These are phyloP conservation scores for Zaprionus davidi DNA, from an alignment of 1,140 invertebrate species.

Conservation along the genomic window DNA sequence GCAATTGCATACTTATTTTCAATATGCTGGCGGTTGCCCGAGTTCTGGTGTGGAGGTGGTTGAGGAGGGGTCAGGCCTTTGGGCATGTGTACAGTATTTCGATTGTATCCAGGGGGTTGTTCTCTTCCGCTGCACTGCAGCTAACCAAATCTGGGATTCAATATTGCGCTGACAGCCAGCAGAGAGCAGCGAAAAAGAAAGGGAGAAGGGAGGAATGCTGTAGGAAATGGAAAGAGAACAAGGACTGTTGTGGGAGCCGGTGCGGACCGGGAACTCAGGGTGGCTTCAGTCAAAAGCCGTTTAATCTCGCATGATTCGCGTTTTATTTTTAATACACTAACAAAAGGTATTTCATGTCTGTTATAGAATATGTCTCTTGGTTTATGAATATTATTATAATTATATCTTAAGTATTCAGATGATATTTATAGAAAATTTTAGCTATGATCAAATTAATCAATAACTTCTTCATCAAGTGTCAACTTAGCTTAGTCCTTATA, in stretches of 20 bases:
- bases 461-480: background rate
- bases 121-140: constrained; percentile 42
- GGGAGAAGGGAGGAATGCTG: background rate
- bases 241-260: background rate
- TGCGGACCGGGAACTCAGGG: background rate
- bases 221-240: background rate
- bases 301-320: constrained; percentile 46
- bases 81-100: background rate
- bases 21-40: constrained; percentile 27
- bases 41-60: background rate
- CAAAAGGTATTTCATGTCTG: background rate
- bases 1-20: constrained; percentile 35
- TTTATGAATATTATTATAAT: too few relatives aligned
- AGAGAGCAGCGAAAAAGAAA: background rate
- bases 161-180: constrained; percentile 10
- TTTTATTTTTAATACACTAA: constrained; percentile 8
- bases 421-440: too few relatives aligned
- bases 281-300: constrained; percentile 29
- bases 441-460: too few relatives aligned
- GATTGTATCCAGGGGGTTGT: constrained; percentile 12
- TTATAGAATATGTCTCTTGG: background rate
- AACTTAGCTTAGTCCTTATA: background rate
- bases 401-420: too few relatives aligned
- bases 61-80: background rate
- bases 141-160: constrained; percentile 24